These are phyloP conservation scores for Myodes glareolus DNA, from an alignment of 2,113 vertebrate species.

Conservation along the genomic window DNA sequence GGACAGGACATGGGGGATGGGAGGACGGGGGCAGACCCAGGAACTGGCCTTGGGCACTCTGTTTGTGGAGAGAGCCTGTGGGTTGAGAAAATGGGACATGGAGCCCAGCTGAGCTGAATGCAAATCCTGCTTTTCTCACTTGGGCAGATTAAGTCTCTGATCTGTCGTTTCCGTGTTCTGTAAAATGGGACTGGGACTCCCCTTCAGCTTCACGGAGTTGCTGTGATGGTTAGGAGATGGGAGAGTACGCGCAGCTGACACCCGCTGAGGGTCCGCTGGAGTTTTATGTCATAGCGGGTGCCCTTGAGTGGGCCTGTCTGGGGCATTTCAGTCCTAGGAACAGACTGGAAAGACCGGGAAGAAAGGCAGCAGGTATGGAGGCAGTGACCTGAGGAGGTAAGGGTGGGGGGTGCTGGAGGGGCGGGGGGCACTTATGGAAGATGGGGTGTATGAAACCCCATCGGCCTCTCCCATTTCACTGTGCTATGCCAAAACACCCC, in stretches of 20 bases:
- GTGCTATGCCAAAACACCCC: constrained; percentile 87
- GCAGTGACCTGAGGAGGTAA: constrained; percentile 20
- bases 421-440: constrained; percentile 81
- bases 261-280: background rate
- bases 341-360: background rate
- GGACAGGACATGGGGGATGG: no score
- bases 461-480: constrained; percentile 88
- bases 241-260: rapidly evolving
- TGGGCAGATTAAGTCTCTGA: background rate
- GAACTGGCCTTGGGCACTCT: background rate
- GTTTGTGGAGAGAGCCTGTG: background rate
- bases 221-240: background rate
- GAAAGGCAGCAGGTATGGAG: background rate
- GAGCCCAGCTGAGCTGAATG: background rate
- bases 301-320: background rate
- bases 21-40: background rate
- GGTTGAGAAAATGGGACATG: background rate
- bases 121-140: background rate
- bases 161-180: constrained; percentile 13
- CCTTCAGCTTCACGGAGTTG: background rate
- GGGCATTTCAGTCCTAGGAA: background rate
- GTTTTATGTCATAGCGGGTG: rapidly evolving
- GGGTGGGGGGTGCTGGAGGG: constrained; percentile 73
- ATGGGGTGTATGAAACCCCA: constrained; percentile 86
- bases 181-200: constrained; percentile 30